Evolutionary conservation across 1,140 invertebrate genomes (phyloP).

Genomic region (Papilio polytes): DNA sequence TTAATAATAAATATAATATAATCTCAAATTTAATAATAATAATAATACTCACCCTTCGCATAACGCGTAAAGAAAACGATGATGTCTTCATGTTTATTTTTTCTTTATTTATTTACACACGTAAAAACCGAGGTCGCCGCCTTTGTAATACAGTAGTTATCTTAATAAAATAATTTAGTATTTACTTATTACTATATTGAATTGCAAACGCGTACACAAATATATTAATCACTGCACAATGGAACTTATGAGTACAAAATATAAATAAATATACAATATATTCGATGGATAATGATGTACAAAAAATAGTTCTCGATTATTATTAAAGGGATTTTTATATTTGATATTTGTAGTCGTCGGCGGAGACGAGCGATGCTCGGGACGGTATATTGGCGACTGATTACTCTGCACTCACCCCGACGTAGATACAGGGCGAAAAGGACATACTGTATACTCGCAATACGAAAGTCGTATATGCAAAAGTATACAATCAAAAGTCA

Average conservation of each 20-base stretch:
- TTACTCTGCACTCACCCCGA: constrained; percentile 67
- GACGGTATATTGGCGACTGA: constrained; percentile 79
- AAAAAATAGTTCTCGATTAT: constrained; percentile 52
- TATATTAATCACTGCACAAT: constrained; percentile 3
- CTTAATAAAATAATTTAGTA: constrained; percentile 27
- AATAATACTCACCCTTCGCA: constrained; percentile 88
- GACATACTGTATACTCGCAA: constrained; percentile 56
- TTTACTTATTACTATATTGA: constrained; percentile 9
- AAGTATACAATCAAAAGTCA: constrained; percentile 35
- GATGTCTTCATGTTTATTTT: constrained; percentile 89
- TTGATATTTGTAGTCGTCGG: constrained; percentile 48
- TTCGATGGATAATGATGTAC: constrained; percentile 18
- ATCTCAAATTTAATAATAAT: not conserved
- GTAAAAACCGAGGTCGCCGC: constrained; percentile 45
- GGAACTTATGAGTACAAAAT: constrained; percentile 10
- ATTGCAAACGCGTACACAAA: constrained; percentile 20
- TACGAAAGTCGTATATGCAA: constrained; percentile 49
- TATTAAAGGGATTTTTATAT: constrained; percentile 42
- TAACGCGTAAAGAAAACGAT: constrained; percentile 90
- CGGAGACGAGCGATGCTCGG: constrained; percentile 66
- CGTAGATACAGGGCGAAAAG: constrained; percentile 76
- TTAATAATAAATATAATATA: constrained; percentile 39
- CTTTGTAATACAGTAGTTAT: constrained; percentile 42
- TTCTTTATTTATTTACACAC: constrained; percentile 54
- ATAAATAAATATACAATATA: not conserved